Percentiles rank a stretch among this genome's conserved stretches.
Evolutionary conservation across 2,113 vertebrate species (phyloP).

Genomic region (Agapornis roseicollis): DNA sequence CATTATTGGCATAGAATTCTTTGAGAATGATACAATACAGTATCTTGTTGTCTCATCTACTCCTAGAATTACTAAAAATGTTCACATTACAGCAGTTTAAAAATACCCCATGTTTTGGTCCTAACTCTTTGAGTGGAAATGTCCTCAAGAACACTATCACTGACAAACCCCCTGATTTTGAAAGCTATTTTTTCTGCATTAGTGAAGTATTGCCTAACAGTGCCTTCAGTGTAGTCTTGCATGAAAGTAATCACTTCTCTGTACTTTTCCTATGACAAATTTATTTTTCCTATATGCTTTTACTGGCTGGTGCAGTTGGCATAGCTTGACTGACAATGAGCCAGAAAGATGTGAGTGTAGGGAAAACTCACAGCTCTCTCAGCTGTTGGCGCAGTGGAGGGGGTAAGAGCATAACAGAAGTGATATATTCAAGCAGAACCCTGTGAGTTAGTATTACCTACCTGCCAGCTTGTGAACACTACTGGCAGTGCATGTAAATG

Average conservation of each 20-base stretch:
- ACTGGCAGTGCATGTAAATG: slow-evolving; percentile 1
- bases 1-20: background rate
- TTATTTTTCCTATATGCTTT: slow-evolving; percentile 83
- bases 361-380: slow-evolving; percentile 66
- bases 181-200: slow-evolving; percentile 58
- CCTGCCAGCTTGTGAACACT: slow-evolving; percentile 29
- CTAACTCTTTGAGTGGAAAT: background rate
- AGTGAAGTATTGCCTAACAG: slow-evolving; percentile 62
- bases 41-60: background rate
- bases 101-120: background rate
- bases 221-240: slow-evolving; percentile 73
- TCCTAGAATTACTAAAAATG: background rate
- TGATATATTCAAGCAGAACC: slow-evolving; percentile 49
- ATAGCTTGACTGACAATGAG: slow-evolving; percentile 70
- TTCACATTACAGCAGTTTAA: background rate
- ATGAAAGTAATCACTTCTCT: slow-evolving; percentile 73
- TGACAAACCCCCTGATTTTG: slow-evolving; percentile 39
- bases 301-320: slow-evolving; percentile 75
- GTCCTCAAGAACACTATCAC: slow-evolving; percentile 15
- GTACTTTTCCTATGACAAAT: slow-evolving; percentile 80
- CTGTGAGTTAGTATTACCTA: slow-evolving; percentile 14
- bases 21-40: background rate
- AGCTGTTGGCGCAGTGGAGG: slow-evolving; percentile 49
- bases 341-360: slow-evolving; percentile 74
- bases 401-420: slow-evolving; percentile 57